These are phyloP conservation scores for Halesus radiatus DNA, from an alignment of 1,140 invertebrate genomes.

Conservation along the genomic window DNA sequence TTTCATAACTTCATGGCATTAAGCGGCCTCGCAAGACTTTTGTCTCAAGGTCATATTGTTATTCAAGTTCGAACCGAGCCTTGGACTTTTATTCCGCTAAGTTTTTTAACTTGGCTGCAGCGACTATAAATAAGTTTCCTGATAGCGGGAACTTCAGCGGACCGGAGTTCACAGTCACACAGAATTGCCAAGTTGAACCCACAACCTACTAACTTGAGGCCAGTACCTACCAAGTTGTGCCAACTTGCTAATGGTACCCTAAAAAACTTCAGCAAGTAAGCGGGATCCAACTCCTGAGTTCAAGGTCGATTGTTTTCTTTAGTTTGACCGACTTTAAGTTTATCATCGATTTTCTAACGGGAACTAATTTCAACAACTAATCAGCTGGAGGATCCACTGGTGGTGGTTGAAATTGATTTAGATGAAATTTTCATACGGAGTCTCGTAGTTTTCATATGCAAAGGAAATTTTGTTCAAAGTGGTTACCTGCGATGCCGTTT, in stretches of 20 bases:
- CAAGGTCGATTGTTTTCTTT: slow-evolving; percentile 49
- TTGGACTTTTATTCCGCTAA: slow-evolving; percentile 57
- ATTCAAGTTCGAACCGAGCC: slow-evolving; percentile 57
- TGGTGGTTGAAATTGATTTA: no score
- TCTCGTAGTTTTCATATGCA: no score
- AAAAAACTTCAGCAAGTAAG: slow-evolving; percentile 52
- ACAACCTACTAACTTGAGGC: no score
- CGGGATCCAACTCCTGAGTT: slow-evolving; percentile 44
- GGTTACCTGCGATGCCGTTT: no score
- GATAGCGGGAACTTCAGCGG: slow-evolving; percentile 40
- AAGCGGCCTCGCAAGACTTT: slow-evolving; percentile 51
- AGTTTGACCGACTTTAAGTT: slow-evolving; percentile 57
- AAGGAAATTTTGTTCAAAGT: no score
- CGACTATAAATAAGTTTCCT: slow-evolving; percentile 57
- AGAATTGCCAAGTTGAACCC: slow-evolving; percentile 46
- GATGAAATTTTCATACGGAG: no score
- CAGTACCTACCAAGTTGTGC: slow-evolving; percentile 45
- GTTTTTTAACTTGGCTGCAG: slow-evolving; percentile 53
- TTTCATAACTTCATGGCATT: slow-evolving; percentile 58
- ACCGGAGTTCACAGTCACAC: slow-evolving; percentile 40
- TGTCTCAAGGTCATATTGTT: slow-evolving; percentile 58
- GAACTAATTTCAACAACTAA: slow-evolving; percentile 38
- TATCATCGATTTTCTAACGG: slow-evolving; percentile 51
- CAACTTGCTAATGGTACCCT: slow-evolving; percentile 56
- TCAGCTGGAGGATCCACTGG: background rate